Evolutionary conservation across 2,113 vertebrate species (phyloP), one percentile per base, ranked within the genome.

Genomic region (Martes martes): DNA sequence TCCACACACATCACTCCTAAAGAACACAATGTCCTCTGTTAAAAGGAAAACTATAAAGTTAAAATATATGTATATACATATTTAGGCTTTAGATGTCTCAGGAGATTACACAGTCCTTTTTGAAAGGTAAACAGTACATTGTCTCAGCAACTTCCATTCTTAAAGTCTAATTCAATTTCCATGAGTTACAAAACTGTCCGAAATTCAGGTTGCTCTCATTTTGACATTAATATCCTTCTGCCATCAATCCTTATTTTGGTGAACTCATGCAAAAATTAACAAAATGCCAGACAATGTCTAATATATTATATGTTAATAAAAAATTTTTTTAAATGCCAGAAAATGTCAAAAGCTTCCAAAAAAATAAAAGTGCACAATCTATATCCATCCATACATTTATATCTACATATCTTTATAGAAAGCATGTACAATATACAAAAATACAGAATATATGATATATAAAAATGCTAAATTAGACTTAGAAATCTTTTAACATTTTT

Each of bases 11-110:
- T 55, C 36, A 83, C 67, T 84, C 50, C 42, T 74, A 80, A 90
- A 94, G 71, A 97, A 95, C 4, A 97, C 81, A 97, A 96, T 96
- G 85, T 74, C 85, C 92, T 92, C 83, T 93, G 36, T 52, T 67
- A 55, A 96, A 93, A 91, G 50, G 69, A 96, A 92, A 94, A 55
- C 84, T 31, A 89, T 95, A 94, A 95, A 96, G 59, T 73, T 80
- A 91, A 98, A 93, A 91, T n/a, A 87, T 87, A 90, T 65, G 31
- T 83, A 65, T 73, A 45, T n/a, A 73, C 26, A 89, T 83, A 93
- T 91, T 89, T 91, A 95, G 85, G 31, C 21, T 92, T 96, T 59
- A 86, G 78, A 94, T 96, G 36, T 95, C 78, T 95, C 84, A 89
- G 73, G 83, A 97, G 69, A 96, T 93, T 95, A 94, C 10, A 84